phyloP scores from a whole-genome alignment of 2,888 invertebrate species.

The Clivina fossor region DNA sequence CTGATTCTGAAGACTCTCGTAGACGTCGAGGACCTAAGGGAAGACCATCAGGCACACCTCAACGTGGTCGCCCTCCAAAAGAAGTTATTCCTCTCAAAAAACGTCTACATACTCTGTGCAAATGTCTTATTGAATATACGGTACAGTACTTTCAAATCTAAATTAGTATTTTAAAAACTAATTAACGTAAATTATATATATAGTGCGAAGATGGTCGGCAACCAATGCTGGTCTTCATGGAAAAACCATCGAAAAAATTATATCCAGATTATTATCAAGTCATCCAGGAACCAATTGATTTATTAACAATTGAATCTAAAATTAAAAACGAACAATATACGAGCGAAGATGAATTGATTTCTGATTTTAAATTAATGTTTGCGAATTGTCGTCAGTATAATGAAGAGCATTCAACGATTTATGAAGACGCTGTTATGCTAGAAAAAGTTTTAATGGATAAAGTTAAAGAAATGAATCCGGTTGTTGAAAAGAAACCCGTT shows the following conservation, averaged over 20 bases:
- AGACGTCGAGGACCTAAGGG: slow-evolving; percentile 48
- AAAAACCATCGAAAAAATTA: slow-evolving; percentile 90
- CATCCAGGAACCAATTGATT: slow-evolving; percentile 91
- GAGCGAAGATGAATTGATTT: slow-evolving; percentile 79
- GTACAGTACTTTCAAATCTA: slow-evolving; percentile 49
- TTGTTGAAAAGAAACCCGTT: slow-evolving; percentile 53
- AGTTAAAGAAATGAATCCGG: slow-evolving; percentile 70
- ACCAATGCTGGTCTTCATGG: slow-evolving; percentile 91
- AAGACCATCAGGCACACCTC: slow-evolving; percentile 42
- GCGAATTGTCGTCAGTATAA: slow-evolving; percentile 96
- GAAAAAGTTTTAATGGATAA: slow-evolving; percentile 84
- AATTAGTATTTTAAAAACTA: slow-evolving; percentile 5
- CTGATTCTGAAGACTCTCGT: slow-evolving; percentile 50
- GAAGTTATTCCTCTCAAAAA: slow-evolving; percentile 68
- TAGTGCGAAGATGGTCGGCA: slow-evolving; percentile 77
- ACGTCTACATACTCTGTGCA: slow-evolving; percentile 79
- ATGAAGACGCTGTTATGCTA: slow-evolving; percentile 88
- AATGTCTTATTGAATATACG: slow-evolving; percentile 68
- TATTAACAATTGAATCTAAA: slow-evolving; percentile 89
- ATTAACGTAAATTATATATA: slow-evolving; percentile 41
- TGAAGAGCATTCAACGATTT: slow-evolving; percentile 93
- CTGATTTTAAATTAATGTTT: slow-evolving; percentile 93
- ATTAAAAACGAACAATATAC: slow-evolving; percentile 85
- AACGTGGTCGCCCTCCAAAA: slow-evolving; percentile 48
- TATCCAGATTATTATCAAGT: slow-evolving; percentile 96